Evolutionary conservation across 2,113 vertebrate species (phyloP).

Genomic region (Oenanthe melanoleuca): DNA sequence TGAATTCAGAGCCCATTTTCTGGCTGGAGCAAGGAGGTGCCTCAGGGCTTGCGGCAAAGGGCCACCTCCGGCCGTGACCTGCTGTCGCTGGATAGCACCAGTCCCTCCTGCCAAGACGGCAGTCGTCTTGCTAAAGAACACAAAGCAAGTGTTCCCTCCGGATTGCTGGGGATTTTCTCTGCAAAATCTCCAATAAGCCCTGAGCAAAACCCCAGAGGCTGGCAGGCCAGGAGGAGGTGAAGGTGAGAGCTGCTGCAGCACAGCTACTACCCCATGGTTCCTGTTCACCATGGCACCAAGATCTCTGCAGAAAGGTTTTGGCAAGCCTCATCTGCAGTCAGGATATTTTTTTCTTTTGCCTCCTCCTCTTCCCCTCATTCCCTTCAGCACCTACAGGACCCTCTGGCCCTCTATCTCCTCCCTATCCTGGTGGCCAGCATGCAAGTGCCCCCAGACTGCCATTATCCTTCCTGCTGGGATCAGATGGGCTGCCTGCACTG

Average conservation of each 20-base stretch:
- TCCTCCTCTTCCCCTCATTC: background rate
- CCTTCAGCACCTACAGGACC: background rate
- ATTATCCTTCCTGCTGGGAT: background rate
- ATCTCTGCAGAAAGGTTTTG: background rate
- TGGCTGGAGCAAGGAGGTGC: background rate
- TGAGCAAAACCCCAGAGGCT: background rate
- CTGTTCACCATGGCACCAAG: rapidly evolving
- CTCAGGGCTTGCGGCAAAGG: background rate
- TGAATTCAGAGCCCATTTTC: background rate
- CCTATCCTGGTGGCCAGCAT: background rate
- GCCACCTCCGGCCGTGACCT: background rate
- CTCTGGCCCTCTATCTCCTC: background rate
- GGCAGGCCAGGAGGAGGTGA: background rate
- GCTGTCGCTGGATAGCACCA: background rate
- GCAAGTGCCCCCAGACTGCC: background rate
- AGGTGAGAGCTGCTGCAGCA: background rate
- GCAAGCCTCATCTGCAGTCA: background rate
- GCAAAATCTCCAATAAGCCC: background rate
- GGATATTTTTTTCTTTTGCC: background rate
- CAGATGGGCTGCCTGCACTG: background rate
- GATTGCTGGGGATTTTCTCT: background rate
- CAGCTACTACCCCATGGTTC: background rate
- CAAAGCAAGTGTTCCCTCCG: background rate
- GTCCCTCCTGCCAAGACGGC: background rate
- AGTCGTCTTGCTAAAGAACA: background rate